These are phyloP conservation scores for Megaceryle maxima DNA, from an alignment of 2,113 vertebrate genomes.

Conservation along the genomic window DNA sequence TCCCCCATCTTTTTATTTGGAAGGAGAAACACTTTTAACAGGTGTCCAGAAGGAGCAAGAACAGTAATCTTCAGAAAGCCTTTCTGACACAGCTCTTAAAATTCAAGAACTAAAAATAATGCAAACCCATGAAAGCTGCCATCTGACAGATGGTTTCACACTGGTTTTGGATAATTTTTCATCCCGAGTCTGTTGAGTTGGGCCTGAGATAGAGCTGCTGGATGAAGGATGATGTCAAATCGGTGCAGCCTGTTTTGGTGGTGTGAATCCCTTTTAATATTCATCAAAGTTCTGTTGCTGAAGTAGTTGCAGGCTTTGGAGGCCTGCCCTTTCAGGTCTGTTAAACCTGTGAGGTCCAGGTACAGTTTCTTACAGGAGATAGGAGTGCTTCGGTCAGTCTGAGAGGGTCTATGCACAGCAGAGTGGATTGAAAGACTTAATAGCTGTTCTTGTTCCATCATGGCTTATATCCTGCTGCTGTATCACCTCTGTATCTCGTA, in stretches of 20 bases:
- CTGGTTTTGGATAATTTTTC: slow-evolving; percentile 3
- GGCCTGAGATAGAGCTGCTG: background rate
- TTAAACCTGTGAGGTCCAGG: background rate
- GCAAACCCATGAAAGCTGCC: background rate
- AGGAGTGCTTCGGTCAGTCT: background rate
- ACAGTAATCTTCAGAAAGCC: background rate
- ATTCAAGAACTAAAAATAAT: slow-evolving; percentile 47
- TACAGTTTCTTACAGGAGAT: background rate
- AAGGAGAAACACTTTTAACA: background rate
- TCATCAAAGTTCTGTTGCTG: background rate
- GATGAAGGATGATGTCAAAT: background rate
- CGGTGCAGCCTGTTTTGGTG: background rate
- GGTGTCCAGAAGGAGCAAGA: background rate
- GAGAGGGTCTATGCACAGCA: background rate
- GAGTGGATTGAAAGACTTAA: background rate
- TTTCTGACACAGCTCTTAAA: slow-evolving; percentile 2
- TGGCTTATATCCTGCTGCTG: background rate
- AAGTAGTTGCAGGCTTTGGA: background rate
- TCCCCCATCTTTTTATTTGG: background rate
- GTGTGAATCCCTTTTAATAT: background rate
- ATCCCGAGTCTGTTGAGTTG: background rate
- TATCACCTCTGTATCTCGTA: background rate
- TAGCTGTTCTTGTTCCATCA: background rate
- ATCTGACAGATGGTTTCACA: slow-evolving; percentile 46
- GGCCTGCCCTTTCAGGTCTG: background rate